phyloP scores from a whole-genome alignment of 2,113 vertebrate species.

The Mustela lutreola region DNA sequence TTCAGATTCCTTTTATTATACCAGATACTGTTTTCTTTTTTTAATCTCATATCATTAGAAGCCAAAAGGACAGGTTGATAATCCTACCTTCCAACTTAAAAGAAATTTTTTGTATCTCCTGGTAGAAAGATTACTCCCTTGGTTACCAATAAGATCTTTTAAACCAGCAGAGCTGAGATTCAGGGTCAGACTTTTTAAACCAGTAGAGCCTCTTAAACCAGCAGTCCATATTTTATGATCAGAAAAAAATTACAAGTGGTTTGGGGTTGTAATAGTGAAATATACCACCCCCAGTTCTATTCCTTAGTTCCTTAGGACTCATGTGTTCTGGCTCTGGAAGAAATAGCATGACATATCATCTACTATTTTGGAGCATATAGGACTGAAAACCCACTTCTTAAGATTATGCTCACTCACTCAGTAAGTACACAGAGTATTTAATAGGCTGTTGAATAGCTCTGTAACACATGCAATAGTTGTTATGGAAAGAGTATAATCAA shows the following conservation, averaged over 20 bases:
- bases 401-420: background rate
- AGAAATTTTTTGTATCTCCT: background rate
- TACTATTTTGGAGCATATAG: background rate
- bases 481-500: background rate
- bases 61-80: background rate
- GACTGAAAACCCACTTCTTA: background rate
- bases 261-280: background rate
- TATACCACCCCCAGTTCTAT: background rate
- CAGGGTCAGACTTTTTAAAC: background rate
- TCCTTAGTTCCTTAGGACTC: background rate
- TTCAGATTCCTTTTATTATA: background rate
- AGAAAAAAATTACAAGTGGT: conserved; percentile 23
- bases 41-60: background rate
- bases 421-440: background rate
- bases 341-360: background rate
- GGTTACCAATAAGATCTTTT: background rate
- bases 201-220: background rate
- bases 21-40: background rate
- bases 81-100: conserved; percentile 8
- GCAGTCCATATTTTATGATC: background rate
- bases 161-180: background rate
- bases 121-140: background rate
- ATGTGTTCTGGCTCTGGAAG: background rate
- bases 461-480: background rate
- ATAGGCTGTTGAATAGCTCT: background rate